Evolutionary conservation across 2,113 vertebrate genomes (phyloP).

Genomic region (Camarhynchus parvulus): DNA sequence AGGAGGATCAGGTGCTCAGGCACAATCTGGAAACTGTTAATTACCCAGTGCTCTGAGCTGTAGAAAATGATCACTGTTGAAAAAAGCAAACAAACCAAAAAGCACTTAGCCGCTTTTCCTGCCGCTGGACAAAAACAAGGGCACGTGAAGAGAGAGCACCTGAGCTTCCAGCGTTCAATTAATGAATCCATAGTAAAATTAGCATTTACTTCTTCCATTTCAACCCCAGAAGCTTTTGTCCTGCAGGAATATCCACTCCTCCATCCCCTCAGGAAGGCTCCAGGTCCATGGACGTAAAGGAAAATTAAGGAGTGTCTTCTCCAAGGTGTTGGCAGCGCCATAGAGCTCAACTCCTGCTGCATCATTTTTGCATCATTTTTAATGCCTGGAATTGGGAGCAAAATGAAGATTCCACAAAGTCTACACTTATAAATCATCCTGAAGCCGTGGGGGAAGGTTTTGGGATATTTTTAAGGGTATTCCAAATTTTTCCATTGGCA

Average conservation of each 20-base stretch:
- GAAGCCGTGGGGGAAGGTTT: not conserved
- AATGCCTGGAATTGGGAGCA: not conserved
- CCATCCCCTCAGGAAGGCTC: not conserved
- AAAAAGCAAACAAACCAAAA: not conserved
- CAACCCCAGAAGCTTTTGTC: not conserved
- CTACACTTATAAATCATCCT: not conserved
- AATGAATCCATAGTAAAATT: not conserved
- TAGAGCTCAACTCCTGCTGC: not conserved
- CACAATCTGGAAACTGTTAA: not conserved
- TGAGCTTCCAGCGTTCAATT: not conserved
- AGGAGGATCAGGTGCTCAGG: not conserved
- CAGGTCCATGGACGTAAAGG: not conserved
- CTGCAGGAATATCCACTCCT: not conserved
- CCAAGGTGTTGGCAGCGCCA: not conserved
- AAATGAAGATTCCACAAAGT: not conserved
- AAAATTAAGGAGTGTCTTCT: not conserved
- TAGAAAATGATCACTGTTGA: not conserved
- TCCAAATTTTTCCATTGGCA: not conserved
- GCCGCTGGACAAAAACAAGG: not conserved
- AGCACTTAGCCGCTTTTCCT: not conserved
- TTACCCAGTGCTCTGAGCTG: not conserved
- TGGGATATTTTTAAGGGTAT: not conserved
- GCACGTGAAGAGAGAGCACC: fast-evolving
- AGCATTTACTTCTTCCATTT: not conserved
- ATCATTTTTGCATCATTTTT: not conserved